Base-by-base conservation (phyloP, 2,113 vertebrate genomes). In the Zapus hudsonius region DNA sequence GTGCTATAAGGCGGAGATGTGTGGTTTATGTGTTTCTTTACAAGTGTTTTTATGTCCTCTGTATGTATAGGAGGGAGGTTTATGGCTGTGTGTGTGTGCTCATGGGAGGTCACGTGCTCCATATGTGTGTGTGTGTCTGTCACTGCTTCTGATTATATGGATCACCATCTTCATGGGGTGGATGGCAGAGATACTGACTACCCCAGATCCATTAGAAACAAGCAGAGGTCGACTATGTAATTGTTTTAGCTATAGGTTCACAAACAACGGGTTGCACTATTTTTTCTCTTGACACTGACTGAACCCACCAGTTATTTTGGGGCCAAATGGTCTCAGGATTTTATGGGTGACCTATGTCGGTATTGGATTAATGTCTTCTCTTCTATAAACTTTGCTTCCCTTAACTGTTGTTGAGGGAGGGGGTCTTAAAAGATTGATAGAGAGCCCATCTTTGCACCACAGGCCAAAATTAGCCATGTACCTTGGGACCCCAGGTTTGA, bases 161-260 rank as follows among this genome's bases (percentile, higher is more conserved):
- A 83, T 84, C 1, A 0, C 63, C 44, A 52, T 93, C 79, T 85
- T 90, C 4, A 1, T 1, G 0, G 72, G 69, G n/a, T 42, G 1
- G 0, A 33, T 47, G 4, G 61, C 63, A 80, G 42, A 85, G n/a
- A 72, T 23, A 44, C 59, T 69, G 47, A 47, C 31, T 59, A 75
- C n/a, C 87, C 57, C 61, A 44, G 66, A 80, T 13, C 92, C 91
- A 75, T 73, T 33, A 74, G 59, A 92, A 78, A 79, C 67, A 3
- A n/a, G 52, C 7, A 23, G 52, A 95, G 87, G 87, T 94, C 89
- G 76, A 2, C 76, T 25, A 57, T n/a, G 70, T 76, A 44, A 93
- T 79, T 80, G 78, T 94, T 97, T 95, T 97, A 96, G 95, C 96
- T 96, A 42, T 89, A 31, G 91, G 94, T 93, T 96, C 96, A 92